Conservation (phyloP, 2,113 vertebrate genomes). For the Galbula dea region DNA sequence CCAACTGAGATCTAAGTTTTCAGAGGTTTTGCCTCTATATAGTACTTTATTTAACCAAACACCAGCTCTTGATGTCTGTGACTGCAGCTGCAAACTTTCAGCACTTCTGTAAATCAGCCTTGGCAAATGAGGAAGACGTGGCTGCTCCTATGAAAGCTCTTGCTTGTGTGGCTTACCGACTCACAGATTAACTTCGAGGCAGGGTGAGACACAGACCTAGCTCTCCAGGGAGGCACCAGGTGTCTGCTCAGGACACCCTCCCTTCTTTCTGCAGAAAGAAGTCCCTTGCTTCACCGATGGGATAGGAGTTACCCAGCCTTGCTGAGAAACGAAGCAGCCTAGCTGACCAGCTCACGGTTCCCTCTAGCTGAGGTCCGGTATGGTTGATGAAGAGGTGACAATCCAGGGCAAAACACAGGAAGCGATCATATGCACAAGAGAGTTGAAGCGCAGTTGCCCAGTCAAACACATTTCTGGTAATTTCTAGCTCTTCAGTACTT, state of each 20-base stretch:
- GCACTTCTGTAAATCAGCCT: not conserved
- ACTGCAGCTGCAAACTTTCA: not conserved
- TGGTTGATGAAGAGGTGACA: not conserved
- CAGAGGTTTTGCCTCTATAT: not conserved
- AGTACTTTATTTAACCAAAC: not conserved
- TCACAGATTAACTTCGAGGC: not conserved
- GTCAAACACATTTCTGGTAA: not conserved
- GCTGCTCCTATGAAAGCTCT: slow-evolving; percentile 6
- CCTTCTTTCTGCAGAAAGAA: not conserved
- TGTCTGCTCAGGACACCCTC: not conserved
- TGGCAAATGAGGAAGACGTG: not conserved
- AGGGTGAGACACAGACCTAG: not conserved
- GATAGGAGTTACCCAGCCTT: not conserved
- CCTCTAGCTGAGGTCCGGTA: not conserved
- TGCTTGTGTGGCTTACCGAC: not conserved
- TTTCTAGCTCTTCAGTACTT: not conserved
- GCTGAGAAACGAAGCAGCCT: not conserved
- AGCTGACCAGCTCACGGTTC: not conserved
- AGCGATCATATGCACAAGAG: not conserved
- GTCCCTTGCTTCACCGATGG: not conserved
- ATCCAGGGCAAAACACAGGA: not conserved
- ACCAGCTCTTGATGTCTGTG: not conserved
- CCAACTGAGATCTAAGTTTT: not conserved
- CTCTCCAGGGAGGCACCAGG: not conserved
- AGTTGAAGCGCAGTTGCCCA: not conserved